Percentiles rank a stretch among this genome's conserved stretches.
Conservation (phyloP, 2,888 invertebrate genomes). For the Spodoptera exigua region DNA sequence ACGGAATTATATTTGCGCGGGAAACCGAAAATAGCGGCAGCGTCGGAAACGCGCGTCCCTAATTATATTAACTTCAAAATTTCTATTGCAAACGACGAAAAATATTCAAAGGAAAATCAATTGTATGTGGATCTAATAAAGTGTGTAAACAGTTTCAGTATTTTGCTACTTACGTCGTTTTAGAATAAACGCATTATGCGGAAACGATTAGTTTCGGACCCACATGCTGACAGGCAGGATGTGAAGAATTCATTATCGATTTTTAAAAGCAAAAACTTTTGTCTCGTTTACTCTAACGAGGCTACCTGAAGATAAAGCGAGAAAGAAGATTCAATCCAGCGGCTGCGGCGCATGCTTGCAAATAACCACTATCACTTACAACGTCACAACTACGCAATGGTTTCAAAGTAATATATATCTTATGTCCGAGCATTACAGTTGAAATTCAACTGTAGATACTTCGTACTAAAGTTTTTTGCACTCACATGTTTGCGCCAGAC, state of each 20-base stretch:
- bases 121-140: neutral
- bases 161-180: slow-evolving; percentile 56
- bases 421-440: fast-evolving
- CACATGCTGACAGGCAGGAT: slow-evolving; percentile 86
- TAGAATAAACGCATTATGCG: slow-evolving; percentile 60
- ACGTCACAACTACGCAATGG: fast-evolving
- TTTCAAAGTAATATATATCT: slow-evolving; percentile 15
- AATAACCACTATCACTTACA: slow-evolving; percentile 49
- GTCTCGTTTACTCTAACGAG: slow-evolving; percentile 51
- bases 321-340: slow-evolving; percentile 65
- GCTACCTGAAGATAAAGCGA: slow-evolving; percentile 51
- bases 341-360: slow-evolving; percentile 71
- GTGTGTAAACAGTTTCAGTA: slow-evolving; percentile 27
- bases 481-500: slow-evolving; percentile 37
- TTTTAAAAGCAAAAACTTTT: slow-evolving; percentile 74
- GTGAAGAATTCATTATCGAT: slow-evolving; percentile 84
- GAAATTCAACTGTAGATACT: neutral
- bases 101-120: slow-evolving; percentile 27
- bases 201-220: slow-evolving; percentile 87
- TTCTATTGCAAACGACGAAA: slow-evolving; percentile 49
- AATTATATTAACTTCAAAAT: slow-evolving; percentile 68
- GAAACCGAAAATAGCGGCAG: slow-evolving; percentile 79
- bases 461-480: slow-evolving; percentile 7
- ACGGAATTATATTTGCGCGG: slow-evolving; percentile 80
- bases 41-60: slow-evolving; percentile 80